Percentiles rank a stretch among this genome's conserved stretches.
phyloP scores from a whole-genome alignment of 2,797 vertebrate species.

The Podarcis lilfordi region DNA sequence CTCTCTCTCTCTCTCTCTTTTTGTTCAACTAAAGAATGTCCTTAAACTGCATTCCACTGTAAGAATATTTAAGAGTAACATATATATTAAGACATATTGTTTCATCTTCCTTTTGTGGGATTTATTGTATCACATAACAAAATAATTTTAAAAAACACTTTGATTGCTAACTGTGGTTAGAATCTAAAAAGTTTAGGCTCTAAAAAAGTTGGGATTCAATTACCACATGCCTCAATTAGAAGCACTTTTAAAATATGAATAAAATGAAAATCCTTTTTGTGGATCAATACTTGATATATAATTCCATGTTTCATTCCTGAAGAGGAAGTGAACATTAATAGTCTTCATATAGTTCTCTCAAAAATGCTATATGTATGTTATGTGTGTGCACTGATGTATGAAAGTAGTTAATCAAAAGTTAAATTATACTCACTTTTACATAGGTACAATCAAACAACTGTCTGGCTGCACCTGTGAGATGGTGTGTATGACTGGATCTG shows the following conservation, averaged over 20 bases:
- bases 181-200: slow-evolving; percentile 13
- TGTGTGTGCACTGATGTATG: neutral
- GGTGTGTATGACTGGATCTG: neutral
- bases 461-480: too few relatives aligned
- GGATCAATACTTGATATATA: slow-evolving; percentile 83
- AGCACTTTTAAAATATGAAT: slow-evolving; percentile 84
- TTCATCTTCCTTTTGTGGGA: slow-evolving; percentile 73
- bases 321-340: slow-evolving; percentile 78
- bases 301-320: slow-evolving; percentile 77
- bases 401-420: neutral
- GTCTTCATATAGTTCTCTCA: slow-evolving; percentile 56
- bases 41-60: slow-evolving; percentile 75
- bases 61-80: slow-evolving; percentile 80
- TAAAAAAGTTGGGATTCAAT: slow-evolving; percentile 83
- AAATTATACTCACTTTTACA: neutral
- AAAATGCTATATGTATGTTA: slow-evolving; percentile 1
- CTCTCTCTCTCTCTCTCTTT: neutral
- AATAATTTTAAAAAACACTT: slow-evolving; percentile 82
- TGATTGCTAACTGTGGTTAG: slow-evolving; percentile 73
- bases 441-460: neutral
- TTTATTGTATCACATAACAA: slow-evolving; percentile 79
- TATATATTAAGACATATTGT: slow-evolving; percentile 72
- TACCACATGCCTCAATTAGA: slow-evolving; percentile 83
- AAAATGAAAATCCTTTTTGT: slow-evolving; percentile 84
- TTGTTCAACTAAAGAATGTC: slow-evolving; percentile 75